These are phyloP conservation scores for Charina bottae DNA, from an alignment of 2,113 vertebrate species.

Conservation along the genomic window DNA sequence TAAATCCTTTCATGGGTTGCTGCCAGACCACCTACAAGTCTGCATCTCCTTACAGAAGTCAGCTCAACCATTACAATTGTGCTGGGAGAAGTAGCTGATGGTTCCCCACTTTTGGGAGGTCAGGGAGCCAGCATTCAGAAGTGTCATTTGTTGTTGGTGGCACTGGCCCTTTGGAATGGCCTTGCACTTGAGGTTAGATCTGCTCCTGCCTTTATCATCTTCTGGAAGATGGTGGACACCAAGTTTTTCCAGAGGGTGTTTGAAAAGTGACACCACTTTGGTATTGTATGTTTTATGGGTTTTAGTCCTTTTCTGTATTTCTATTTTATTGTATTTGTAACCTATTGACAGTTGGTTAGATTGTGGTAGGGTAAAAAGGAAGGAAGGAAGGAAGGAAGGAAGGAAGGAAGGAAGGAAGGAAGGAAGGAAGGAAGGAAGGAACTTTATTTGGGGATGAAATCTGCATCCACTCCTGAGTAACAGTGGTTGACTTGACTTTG, in stretches of 20 bases:
- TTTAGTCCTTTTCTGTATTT: background rate
- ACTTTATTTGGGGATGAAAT: background rate
- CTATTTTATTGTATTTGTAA: background rate
- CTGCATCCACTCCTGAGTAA: background rate
- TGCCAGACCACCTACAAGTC: no score
- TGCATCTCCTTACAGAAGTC: no score
- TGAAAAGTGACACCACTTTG: background rate
- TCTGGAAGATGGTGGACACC: background rate
- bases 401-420: background rate
- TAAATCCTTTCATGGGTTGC: no score
- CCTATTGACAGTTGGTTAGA: background rate
- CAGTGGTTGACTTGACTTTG: background rate
- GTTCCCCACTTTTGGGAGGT: no score
- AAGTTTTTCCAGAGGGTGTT: background rate
- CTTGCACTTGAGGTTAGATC: background rate
- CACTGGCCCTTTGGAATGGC: background rate
- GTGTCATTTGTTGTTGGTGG: no score
- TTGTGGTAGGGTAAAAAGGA: background rate
- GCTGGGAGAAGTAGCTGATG: no score
- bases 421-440: background rate
- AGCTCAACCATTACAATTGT: no score
- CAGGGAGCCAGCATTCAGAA: no score
- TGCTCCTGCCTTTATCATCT: background rate
- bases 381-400: background rate
- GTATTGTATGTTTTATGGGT: background rate